A percentile compares a stretch with the other conserved stretches of the same genome.
phyloP scores from a whole-genome alignment of 2,113 vertebrate species.

The Epinephelus cyanopodus region DNA sequence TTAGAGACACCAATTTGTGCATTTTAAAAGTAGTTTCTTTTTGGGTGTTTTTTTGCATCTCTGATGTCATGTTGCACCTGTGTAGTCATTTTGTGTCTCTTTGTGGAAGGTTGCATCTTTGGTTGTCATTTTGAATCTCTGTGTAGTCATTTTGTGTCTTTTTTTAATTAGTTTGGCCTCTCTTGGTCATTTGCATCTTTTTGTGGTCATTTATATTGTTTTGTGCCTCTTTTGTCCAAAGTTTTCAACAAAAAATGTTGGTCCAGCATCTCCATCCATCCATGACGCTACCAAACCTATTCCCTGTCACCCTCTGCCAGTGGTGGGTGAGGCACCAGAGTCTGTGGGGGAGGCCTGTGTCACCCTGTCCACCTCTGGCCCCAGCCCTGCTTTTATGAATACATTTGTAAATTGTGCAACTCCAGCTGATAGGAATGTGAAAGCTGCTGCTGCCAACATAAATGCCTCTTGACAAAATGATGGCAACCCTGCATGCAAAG shows the following conservation, averaged over 20 bases:
- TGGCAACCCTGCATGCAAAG: constrained; percentile 54
- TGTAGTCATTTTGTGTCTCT: too few relatives aligned
- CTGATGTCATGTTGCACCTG: too few relatives aligned
- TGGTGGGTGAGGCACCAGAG: background rate
- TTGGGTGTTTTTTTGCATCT: too few relatives aligned
- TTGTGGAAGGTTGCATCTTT: too few relatives aligned
- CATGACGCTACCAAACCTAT: background rate
- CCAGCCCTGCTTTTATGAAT: background rate
- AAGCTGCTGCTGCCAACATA: constrained; percentile 50
- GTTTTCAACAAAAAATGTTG: background rate
- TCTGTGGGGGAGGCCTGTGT: background rate
- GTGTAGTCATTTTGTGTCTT: background rate
- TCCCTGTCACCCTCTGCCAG: background rate
- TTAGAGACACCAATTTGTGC: too few relatives aligned
- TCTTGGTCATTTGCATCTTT: too few relatives aligned
- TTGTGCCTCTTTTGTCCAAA: background rate
- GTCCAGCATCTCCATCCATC: background rate
- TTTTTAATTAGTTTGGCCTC: too few relatives aligned
- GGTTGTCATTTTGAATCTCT: background rate
- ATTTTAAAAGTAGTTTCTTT: too few relatives aligned
- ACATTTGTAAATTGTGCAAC: constrained; percentile 35
- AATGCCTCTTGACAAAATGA: constrained; percentile 51
- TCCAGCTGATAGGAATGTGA: constrained; percentile 49
- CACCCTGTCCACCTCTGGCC: background rate
- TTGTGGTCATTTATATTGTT: too few relatives aligned